These are phyloP conservation scores for Taurulus bubalis DNA, from an alignment of 2,113 vertebrate genomes.

Conservation along the genomic window DNA sequence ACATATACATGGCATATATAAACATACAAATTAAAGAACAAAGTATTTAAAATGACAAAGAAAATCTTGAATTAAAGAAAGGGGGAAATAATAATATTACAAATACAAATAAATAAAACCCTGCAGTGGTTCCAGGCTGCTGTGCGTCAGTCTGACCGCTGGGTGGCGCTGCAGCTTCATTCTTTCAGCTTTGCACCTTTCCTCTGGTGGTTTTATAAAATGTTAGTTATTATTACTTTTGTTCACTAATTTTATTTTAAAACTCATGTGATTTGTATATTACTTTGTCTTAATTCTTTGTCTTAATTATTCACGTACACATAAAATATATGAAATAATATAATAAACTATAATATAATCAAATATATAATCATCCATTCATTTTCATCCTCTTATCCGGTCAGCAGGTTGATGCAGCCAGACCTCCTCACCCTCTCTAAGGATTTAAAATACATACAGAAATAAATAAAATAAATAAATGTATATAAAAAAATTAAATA, in stretches of 20 bases:
- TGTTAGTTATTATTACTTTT: background rate
- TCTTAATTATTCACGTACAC: background rate
- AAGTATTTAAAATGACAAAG: background rate
- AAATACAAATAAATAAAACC: no score
- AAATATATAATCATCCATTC: background rate
- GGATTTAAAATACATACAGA: no score
- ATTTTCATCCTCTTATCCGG: no score
- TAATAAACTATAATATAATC: background rate
- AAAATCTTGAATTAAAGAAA: background rate
- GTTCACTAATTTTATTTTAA: background rate
- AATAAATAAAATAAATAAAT: no score
- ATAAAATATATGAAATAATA: background rate
- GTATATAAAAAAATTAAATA: no score
- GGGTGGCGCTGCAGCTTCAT: background rate
- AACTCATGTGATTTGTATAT: background rate
- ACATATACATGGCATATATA: background rate
- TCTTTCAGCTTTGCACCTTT: background rate
- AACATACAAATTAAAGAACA: background rate
- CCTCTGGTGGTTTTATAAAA: background rate
- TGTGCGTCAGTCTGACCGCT: background rate
- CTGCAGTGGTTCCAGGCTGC: background rate
- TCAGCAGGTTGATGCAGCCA: no score
- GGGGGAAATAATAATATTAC: no score
- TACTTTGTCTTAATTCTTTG: background rate
- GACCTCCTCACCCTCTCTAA: no score